Evolutionary conservation across 2,888 invertebrate species (phyloP).

Genomic region (Cephus sareptanus): DNA sequence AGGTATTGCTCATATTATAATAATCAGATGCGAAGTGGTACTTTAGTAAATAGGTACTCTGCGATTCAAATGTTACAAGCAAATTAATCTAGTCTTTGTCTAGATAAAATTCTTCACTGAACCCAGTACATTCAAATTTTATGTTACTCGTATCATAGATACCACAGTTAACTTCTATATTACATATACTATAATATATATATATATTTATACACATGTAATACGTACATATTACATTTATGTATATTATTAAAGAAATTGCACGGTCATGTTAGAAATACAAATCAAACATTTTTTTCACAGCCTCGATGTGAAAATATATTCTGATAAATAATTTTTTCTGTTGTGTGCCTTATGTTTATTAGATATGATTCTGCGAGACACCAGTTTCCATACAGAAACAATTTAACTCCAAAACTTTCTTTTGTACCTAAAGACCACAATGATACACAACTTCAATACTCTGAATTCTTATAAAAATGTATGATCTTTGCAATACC

Average conservation of each 20-base stretch:
- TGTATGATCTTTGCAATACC: conserved; percentile 20
- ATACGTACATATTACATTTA: neutral
- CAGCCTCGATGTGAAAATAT: conserved; percentile 47
- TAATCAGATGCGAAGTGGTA: neutral
- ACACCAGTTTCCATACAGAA: conserved; percentile 11
- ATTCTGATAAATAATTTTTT: conserved; percentile 9
- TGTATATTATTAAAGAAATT: neutral
- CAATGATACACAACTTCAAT: neutral
- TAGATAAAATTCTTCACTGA: neutral
- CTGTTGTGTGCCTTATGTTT: conserved; percentile 11
- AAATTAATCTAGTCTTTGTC: neutral
- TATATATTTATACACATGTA: neutral
- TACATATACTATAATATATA: neutral
- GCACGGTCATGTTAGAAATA: neutral
- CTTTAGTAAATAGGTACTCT: neutral
- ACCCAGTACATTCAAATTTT: neutral
- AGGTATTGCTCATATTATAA: neutral
- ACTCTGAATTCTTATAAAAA: conserved; percentile 4
- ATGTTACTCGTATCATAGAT: neutral
- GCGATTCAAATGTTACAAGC: neutral
- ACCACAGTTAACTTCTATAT: neutral
- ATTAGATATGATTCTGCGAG: conserved; percentile 19
- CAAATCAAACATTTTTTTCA: conserved; percentile 27
- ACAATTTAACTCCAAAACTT: neutral
- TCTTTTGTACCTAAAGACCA: neutral